Percentiles rank a stretch among this genome's conserved stretches.
phyloP scores from a whole-genome alignment of 2,113 vertebrate genomes.

The Gila orcuttii region DNA sequence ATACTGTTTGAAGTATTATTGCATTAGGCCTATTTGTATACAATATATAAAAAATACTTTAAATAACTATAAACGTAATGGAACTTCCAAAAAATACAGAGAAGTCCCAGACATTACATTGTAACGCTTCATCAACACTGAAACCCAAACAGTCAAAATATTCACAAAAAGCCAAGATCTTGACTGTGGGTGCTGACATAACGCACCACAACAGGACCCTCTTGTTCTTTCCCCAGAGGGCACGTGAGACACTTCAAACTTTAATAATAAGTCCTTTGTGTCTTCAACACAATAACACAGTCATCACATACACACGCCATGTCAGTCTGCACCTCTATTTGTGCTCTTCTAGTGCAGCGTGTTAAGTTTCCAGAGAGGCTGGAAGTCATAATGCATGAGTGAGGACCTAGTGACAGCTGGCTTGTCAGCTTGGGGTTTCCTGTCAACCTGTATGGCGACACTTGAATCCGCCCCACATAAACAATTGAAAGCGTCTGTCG shows the following conservation, averaged over 20 bases:
- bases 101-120: no score
- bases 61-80: not conserved
- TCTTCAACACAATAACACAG: conserved; percentile 29
- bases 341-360: conserved; percentile 4
- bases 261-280: conserved; percentile 51
- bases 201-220: not conserved
- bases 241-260: conserved; percentile 17
- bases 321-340: conserved; percentile 47
- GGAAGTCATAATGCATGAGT: conserved; percentile 27
- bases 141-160: not conserved
- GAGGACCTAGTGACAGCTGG: conserved; percentile 38
- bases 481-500: conserved; percentile 35
- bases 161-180: not conserved
- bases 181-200: conserved; percentile 16
- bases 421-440: conserved; percentile 37
- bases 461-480: conserved; percentile 31
- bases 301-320: conserved; percentile 11
- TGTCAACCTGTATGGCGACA: conserved; percentile 40
- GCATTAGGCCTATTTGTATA: not conserved
- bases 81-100: not conserved
- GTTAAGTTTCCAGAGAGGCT: conserved; percentile 45
- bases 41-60: not conserved
- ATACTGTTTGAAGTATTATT: not conserved
- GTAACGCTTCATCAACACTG: not conserved
- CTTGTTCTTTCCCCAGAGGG: conserved; percentile 13